Percentiles rank a stretch among this genome's conserved stretches.
Conservation (phyloP, 2,797 vertebrate genomes). For the Valencia hispanica region DNA sequence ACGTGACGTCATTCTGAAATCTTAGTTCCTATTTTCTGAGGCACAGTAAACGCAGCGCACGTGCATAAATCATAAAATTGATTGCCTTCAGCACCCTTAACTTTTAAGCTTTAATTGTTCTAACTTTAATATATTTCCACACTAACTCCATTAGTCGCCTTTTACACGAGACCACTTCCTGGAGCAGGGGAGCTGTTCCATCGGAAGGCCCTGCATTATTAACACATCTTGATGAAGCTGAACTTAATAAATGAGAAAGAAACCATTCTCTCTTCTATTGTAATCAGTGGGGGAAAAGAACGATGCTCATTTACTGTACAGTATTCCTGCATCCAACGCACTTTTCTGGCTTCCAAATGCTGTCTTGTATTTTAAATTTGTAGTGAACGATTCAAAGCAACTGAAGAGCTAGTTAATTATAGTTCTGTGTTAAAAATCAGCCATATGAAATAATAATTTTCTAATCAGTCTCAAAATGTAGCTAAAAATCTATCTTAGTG, state of each 20-base stretch:
- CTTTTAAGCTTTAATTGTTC: neutral
- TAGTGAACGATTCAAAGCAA: too few relatives aligned
- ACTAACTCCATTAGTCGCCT: neutral
- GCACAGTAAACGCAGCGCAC: neutral
- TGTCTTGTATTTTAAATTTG: too few relatives aligned
- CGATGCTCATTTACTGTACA: neutral
- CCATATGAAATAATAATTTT: too few relatives aligned
- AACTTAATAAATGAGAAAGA: neutral
- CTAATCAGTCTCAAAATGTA: too few relatives aligned
- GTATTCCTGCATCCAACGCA: neutral
- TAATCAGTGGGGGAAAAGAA: neutral
- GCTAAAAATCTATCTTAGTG: too few relatives aligned
- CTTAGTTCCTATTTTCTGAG: neutral
- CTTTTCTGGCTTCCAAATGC: too few relatives aligned
- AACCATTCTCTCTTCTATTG: neutral
- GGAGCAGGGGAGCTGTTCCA: neutral
- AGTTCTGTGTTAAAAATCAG: too few relatives aligned
- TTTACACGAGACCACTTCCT: neutral
- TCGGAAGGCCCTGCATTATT: neutral
- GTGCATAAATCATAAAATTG: neutral
- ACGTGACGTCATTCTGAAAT: neutral
- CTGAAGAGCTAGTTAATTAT: too few relatives aligned
- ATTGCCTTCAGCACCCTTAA: neutral
- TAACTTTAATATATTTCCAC: neutral
- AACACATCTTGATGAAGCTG: neutral